Percentiles rank a stretch among this genome's conserved stretches.
These are phyloP conservation scores for Cariama cristata DNA, from an alignment of 2,113 vertebrate genomes.

Conservation along the genomic window DNA sequence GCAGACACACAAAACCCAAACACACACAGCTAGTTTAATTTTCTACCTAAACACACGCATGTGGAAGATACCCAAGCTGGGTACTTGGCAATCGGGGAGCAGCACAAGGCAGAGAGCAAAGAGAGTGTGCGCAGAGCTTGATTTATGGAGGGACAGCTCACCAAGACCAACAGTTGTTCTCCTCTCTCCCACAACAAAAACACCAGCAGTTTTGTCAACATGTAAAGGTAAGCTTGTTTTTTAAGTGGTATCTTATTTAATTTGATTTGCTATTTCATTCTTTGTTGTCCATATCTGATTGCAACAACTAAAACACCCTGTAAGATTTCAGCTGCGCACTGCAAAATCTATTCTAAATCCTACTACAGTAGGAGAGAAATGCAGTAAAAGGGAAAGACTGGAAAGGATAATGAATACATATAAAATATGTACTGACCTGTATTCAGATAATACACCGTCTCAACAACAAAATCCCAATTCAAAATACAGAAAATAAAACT, in stretches of 20 bases:
- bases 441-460: background rate
- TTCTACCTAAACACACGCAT: background rate
- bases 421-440: background rate
- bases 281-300: background rate
- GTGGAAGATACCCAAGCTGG: background rate
- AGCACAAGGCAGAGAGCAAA: background rate
- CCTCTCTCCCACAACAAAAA: background rate
- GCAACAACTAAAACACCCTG: background rate
- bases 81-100: background rate
- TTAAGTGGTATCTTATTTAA: background rate
- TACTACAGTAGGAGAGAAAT: background rate
- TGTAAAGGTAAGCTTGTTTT: background rate
- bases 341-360: background rate
- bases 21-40: background rate
- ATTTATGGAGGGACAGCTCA: background rate
- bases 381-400: background rate
- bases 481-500: constrained; percentile 19
- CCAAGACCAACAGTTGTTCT: background rate
- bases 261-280: background rate
- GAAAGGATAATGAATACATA: background rate
- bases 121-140: background rate
- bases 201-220: constrained; percentile 5
- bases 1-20: background rate
- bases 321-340: background rate
- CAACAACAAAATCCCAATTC: background rate